Evolutionary conservation across 2,113 vertebrate genomes (phyloP).

Genomic region (Eublepharis macularius): DNA sequence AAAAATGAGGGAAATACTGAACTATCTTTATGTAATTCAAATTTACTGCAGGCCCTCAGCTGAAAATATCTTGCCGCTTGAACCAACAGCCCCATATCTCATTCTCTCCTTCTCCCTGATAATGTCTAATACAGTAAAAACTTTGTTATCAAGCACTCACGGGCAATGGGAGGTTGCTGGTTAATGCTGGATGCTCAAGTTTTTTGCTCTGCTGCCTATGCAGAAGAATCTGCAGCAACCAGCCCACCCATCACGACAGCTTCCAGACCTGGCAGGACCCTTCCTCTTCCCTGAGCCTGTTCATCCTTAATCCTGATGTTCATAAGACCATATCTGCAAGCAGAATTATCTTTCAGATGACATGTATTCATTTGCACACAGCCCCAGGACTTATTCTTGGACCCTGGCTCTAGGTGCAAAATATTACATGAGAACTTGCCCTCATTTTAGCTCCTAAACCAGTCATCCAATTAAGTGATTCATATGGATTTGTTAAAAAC

Average conservation of each 20-base stretch:
- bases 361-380: not conserved
- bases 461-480: not conserved
- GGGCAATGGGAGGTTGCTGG: too few species aligned
- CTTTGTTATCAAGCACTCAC: too few species aligned
- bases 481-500: slow-evolving; percentile 13
- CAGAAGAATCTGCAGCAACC: too few species aligned
- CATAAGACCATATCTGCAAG: not conserved
- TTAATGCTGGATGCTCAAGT: too few species aligned
- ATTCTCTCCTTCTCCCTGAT: not conserved
- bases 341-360: not conserved
- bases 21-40: slow-evolving; percentile 27
- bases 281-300: too few species aligned
- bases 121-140: not conserved
- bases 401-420: not conserved
- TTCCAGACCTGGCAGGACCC: too few species aligned
- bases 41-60: not conserved
- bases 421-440: not conserved
- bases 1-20: not conserved
- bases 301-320: not conserved
- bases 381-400: not conserved
- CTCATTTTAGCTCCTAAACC: not conserved
- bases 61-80: not conserved
- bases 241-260: too few species aligned
- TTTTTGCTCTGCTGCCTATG: too few species aligned
- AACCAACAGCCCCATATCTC: not conserved